Conservation (phyloP, 2,888 invertebrate species). For the Agriopis aurantiaria region DNA sequence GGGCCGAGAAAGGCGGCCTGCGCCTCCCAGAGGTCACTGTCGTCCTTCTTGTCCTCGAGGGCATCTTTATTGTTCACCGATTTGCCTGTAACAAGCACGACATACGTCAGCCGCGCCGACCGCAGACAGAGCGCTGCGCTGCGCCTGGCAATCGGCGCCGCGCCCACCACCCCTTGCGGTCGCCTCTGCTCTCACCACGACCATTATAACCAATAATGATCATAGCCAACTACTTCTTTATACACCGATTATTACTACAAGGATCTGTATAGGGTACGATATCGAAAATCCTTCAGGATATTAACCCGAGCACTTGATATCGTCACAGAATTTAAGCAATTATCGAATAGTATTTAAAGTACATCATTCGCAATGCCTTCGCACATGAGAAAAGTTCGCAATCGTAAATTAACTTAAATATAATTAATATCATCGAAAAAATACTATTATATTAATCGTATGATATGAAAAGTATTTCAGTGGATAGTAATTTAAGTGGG, state of each 20-base stretch:
- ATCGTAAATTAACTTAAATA: conserved; percentile 6
- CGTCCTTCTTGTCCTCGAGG: conserved; percentile 91
- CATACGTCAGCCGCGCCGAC: conserved; percentile 49
- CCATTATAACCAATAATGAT: not conserved
- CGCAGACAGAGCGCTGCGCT: conserved; percentile 24
- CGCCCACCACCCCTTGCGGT: conserved; percentile 8
- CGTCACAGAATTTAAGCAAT: not conserved
- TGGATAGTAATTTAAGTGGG: no score
- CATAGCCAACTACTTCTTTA: not conserved
- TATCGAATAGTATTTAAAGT: not conserved
- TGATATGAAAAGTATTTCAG: no score
- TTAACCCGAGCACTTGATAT: not conserved
- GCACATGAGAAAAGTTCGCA: conserved; percentile 24
- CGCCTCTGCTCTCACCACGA: not conserved
- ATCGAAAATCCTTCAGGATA: not conserved
- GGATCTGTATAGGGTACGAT: not conserved
- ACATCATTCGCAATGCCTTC: conserved; percentile 35
- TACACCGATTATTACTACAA: not conserved
- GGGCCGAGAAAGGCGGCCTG: conserved; percentile 98
- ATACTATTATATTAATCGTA: not conserved
- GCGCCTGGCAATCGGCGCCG: conserved; percentile 16
- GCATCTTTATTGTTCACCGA: conserved; percentile 88
- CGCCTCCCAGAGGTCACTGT: conserved; percentile 96
- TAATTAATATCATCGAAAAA: not conserved
- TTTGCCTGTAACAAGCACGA: conserved; percentile 87